Conservation (phyloP, 2,797 vertebrate genomes). For the Amblyraja radiata region DNA sequence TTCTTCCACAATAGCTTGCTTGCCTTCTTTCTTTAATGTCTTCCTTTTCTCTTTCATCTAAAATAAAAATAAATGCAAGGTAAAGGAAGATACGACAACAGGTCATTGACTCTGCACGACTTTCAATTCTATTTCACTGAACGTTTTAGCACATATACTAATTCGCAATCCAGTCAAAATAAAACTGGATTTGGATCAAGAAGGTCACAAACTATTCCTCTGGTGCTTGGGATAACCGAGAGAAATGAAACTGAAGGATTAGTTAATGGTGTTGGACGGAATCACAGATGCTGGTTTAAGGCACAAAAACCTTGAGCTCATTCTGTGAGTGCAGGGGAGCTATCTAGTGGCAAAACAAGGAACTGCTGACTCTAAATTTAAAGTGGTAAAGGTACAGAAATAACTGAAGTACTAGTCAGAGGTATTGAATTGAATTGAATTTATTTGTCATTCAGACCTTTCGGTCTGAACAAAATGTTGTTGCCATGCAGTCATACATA, state of each 20-base stretch:
- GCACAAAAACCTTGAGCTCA: too few relatives aligned
- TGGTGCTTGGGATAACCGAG: not conserved
- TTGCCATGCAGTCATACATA: too few relatives aligned
- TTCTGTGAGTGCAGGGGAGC: conserved; percentile 1
- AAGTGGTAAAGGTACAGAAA: not conserved
- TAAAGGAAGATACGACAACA: not conserved
- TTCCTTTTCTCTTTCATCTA: conserved; percentile 94
- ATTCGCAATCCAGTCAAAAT: not conserved
- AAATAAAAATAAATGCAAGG: conserved; percentile 40
- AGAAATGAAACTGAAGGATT: not conserved
- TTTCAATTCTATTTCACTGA: not conserved
- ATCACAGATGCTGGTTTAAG: too few relatives aligned
- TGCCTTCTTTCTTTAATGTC: conserved; percentile 93
- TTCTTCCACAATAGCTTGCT: conserved; percentile 73
- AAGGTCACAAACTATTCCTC: not conserved
- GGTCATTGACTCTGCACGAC: not conserved
- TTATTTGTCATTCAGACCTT: too few relatives aligned
- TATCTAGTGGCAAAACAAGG: not conserved
- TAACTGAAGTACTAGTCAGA: not conserved
- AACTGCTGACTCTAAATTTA: not conserved
- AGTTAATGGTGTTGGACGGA: not conserved
- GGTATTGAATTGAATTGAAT: too few relatives aligned
- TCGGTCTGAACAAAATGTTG: too few relatives aligned
- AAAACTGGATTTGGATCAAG: conserved; percentile 1
- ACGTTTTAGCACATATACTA: not conserved